A percentile compares a stretch with the other conserved stretches of the same genome.
These are phyloP conservation scores for Zaprionus lineosus DNA, from an alignment of 2,888 invertebrate species.

Conservation along the genomic window DNA sequence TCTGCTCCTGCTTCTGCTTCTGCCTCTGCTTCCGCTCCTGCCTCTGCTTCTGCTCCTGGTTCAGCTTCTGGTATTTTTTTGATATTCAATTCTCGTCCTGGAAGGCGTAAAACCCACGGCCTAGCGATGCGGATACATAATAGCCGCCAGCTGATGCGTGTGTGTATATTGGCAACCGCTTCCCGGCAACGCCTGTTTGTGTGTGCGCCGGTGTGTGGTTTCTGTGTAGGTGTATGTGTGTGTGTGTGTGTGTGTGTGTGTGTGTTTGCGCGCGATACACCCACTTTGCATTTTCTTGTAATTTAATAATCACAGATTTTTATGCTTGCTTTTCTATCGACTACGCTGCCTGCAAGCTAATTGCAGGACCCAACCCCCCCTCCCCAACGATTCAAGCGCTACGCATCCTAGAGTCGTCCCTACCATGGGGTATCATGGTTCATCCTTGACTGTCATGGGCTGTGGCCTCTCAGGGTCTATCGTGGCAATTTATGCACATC, in stretches of 20 bases:
- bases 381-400: too few relatives aligned
- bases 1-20: too few relatives aligned
- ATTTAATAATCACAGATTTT: slow-evolving; percentile 60
- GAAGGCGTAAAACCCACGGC: slow-evolving; percentile 41
- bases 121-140: slow-evolving; percentile 21
- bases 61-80: slow-evolving; percentile 1
- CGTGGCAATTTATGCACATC: too few relatives aligned
- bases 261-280: slow-evolving; percentile 8
- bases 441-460: too few relatives aligned
- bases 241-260: background rate
- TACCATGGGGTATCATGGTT: too few relatives aligned
- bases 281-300: slow-evolving; percentile 55
- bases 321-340: slow-evolving; percentile 4
- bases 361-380: slow-evolving; percentile 21
- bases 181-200: background rate
- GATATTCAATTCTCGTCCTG: slow-evolving; percentile 7
- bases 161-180: too few relatives aligned
- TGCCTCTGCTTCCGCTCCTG: too few relatives aligned
- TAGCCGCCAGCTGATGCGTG: slow-evolving; percentile 28
- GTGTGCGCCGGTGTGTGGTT: slow-evolving; percentile 4
- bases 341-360: slow-evolving; percentile 61
- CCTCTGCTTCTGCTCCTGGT: too few relatives aligned
- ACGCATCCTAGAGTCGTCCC: too few relatives aligned
- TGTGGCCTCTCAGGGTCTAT: too few relatives aligned
- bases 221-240: slow-evolving; percentile 42